Conservation (phyloP, 2,888 invertebrate genomes). For the Matsumyia berberina region DNA sequence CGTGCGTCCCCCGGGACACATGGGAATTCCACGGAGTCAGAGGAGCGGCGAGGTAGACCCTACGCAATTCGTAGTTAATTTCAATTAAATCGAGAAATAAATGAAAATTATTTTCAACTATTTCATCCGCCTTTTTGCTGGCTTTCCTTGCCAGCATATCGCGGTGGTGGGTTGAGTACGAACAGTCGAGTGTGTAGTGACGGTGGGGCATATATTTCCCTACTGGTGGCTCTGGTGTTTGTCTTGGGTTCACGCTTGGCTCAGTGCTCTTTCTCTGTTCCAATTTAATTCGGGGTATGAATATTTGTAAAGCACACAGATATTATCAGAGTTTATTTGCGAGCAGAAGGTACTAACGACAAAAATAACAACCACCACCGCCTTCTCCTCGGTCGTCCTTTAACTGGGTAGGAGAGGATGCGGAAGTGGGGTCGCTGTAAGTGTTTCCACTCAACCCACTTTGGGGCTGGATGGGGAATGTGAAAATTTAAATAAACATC, state of each 20-base stretch:
- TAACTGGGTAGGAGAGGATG: not conserved
- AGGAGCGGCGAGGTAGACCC: not conserved
- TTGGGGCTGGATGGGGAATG: slow-evolving; percentile 7
- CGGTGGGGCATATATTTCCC: not conserved
- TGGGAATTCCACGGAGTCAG: not conserved
- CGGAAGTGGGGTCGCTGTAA: slow-evolving; percentile 25
- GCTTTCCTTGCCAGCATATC: slow-evolving; percentile 11
- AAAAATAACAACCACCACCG: slow-evolving; percentile 18
- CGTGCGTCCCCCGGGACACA: not conserved
- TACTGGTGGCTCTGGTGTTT: slow-evolving; percentile 18
- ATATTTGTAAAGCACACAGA: slow-evolving; percentile 64
- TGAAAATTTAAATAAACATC: slow-evolving; percentile 61
- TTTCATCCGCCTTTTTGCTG: slow-evolving; percentile 41
- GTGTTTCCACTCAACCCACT: slow-evolving; percentile 35
- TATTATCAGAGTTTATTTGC: slow-evolving; percentile 63
- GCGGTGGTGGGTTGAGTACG: not conserved
- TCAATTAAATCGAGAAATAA: slow-evolving; percentile 74
- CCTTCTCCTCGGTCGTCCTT: not conserved
- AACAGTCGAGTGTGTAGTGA: not conserved
- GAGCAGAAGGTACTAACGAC: slow-evolving; percentile 44
- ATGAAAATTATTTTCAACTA: slow-evolving; percentile 59
- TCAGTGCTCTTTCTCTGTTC: slow-evolving; percentile 12
- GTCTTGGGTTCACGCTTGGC: slow-evolving; percentile 11
- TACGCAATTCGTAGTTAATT: slow-evolving; percentile 62
- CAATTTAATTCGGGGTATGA: slow-evolving; percentile 53